Evolutionary conservation across 64 coral and sea anemone species (phyloP), one percentile per base, ranked within the genome.

Genomic region (Porites lutea): DNA sequence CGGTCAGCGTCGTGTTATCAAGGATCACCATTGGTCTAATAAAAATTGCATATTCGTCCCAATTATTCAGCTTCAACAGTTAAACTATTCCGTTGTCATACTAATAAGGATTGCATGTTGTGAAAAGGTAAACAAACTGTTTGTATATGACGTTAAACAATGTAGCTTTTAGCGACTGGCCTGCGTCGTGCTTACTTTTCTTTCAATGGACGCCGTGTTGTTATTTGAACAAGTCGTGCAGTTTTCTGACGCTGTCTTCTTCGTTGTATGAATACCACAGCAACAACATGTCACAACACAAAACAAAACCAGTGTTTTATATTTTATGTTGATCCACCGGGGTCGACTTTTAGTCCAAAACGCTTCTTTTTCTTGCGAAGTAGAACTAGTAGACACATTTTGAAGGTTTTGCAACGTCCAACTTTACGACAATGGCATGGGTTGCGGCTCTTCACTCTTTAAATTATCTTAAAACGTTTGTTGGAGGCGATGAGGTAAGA

Each of bases 401-500:
- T 62, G 19, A 69, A 70, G 14, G 19, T 22, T 21, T 49, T 58
- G 62, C 45, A 45, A 19, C 9, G 22, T 45, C 45, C 2, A 11
- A 10, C 48, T 57, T 52, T 12, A 0, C 22, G 37, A 49, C 48
- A 18, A 94, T 97, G 95, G 92, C 95, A 63, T 94, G 92, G 95
- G 47, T 69, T 58, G 95, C 92, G 3, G 88, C 92, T 16, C 72
- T 76, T 82, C 88, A 94, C 90, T 94, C 92, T 13, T 75, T 94
- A 20, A 94, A 68, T 79, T 97, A 97, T 82, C 61, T 97, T 2
- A 93, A 93, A 82, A 91, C 92, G 20, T 94, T 82, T 44, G 22
- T 94, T 71, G 72, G 66, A 6, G 95, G 92, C 15, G 95, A 97
- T 23, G 78, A 87, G 87, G 87, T 94, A 80, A 89, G 92, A 18